These are phyloP conservation scores for Epizoanthus ramosus DNA, from an alignment of 92 coral and sea anemone species.

Conservation along the genomic window DNA sequence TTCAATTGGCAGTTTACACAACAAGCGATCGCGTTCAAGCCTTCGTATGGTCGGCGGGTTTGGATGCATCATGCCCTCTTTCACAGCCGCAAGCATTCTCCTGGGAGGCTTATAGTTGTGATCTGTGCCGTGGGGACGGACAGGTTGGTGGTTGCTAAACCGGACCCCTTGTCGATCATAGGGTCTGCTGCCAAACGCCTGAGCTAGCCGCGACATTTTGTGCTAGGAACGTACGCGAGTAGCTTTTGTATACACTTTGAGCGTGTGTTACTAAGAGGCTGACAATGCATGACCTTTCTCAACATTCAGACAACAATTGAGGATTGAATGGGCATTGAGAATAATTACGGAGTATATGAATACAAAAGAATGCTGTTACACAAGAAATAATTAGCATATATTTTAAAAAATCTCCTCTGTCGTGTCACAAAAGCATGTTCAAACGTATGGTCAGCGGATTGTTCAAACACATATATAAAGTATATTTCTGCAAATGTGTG, in stretches of 20 bases:
- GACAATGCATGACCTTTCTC: background rate
- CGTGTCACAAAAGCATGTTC: too few species aligned
- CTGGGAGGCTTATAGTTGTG: slow-evolving; percentile 85
- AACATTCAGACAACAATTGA: slow-evolving; percentile 37
- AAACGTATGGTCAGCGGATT: too few species aligned
- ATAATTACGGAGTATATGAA: slow-evolving; percentile 10
- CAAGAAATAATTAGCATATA: slow-evolving; percentile 12
- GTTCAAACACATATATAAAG: too few species aligned
- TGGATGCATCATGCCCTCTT: slow-evolving; percentile 94
- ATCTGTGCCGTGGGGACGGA: slow-evolving; percentile 96
- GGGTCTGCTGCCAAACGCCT: slow-evolving; percentile 78
- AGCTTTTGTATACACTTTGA: background rate
- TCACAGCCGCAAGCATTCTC: slow-evolving; percentile 95
- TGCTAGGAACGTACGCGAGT: background rate
- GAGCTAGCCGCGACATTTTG: slow-evolving; percentile 85
- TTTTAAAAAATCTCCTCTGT: background rate
- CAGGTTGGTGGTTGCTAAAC: slow-evolving; percentile 68
- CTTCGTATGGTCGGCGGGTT: slow-evolving; percentile 91
- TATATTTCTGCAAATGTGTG: too few species aligned
- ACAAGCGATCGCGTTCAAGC: slow-evolving; percentile 83
- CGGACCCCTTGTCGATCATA: slow-evolving; percentile 95
- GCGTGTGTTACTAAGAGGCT: slow-evolving; percentile 23
- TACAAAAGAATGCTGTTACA: slow-evolving; percentile 11
- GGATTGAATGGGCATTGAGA: slow-evolving; percentile 6
- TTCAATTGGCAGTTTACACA: slow-evolving; percentile 92